Evolutionary conservation across 1,140 invertebrate genomes (phyloP), one percentile per base, ranked within the genome.

Genomic region (Grapholita molesta): DNA sequence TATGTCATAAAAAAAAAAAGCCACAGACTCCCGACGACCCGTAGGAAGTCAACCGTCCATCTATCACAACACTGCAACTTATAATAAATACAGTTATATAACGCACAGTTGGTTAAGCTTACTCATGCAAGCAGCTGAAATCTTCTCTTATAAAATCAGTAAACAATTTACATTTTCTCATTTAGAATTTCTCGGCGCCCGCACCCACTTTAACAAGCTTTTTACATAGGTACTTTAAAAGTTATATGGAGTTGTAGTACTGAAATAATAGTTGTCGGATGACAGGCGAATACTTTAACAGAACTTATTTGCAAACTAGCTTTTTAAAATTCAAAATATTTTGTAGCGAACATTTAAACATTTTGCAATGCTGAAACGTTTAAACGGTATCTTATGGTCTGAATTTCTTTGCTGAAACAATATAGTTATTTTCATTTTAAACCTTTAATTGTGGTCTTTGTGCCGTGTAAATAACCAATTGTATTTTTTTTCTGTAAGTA

Each of bases 171-270:
- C 30, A 61, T 61, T 28, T 61, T 32, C 55, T 32, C 55, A 30
- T 61, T 61, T 61, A 28, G 24, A 7, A 61, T n/a, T 61, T 61
- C 55, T 30, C 55, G 55, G 24, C 55, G 55, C 15, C 55, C 25
- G 55, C 55, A 15, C n/a, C 25, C 55, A 61, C 55, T 61, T 61
- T 61, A 61, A 57, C 21, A 15, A 28, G 25, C 24, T 28, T 61
- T 61, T 61, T 61, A 61, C 55, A 61, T 61, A n/a, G n/a, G n/a
- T n/a, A 61, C 55, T 61, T 61, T 61, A 61, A 61, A 61, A 61
- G 55, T 61, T 61, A 30, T 28, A 61, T 61, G 24, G 25, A 28
- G 55, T 61, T 61, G 24, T 25, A 48, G 15, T 28, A 15, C 55
- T 61, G 28, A 61, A 61, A 61, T 25, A 28, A 30, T 61, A 32